phyloP scores from a whole-genome alignment of 2,797 vertebrate genomes.

The Phylloscopus collybita region DNA sequence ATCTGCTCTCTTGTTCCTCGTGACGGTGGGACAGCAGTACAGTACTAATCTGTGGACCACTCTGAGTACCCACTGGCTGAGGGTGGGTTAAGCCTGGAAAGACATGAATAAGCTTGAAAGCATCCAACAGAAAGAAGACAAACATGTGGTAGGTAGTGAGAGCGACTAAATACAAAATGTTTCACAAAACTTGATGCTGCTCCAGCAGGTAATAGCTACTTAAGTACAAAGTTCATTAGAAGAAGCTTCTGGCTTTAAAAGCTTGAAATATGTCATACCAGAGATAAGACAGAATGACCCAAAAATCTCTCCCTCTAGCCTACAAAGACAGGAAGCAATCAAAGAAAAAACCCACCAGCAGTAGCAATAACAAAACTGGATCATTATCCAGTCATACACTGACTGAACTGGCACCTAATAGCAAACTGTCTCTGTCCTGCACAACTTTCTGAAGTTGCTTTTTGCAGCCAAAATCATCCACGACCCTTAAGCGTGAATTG shows the following conservation, averaged over 20 bases:
- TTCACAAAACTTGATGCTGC: background rate
- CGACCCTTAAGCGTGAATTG: background rate
- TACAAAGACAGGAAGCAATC: background rate
- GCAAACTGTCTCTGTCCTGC: background rate
- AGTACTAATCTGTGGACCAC: background rate
- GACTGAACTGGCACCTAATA: background rate
- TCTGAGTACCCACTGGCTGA: background rate
- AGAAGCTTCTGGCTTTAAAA: background rate
- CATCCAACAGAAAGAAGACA: background rate
- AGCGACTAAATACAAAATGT: background rate
- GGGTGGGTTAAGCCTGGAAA: background rate
- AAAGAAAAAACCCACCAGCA: background rate
- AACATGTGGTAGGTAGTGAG: background rate
- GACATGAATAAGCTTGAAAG: background rate
- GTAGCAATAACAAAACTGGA: background rate
- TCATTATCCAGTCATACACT: background rate
- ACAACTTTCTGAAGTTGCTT: background rate
- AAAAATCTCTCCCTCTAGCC: background rate
- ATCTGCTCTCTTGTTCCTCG: background rate
- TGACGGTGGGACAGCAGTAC: background rate
- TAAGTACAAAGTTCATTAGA: background rate
- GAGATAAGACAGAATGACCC: background rate
- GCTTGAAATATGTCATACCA: background rate
- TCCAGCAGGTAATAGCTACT: background rate
- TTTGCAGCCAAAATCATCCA: background rate